A percentile compares a stretch with the other conserved stretches of the same genome.
phyloP scores from a whole-genome alignment of 2,113 vertebrate species.

The Laterallus jamaicensis region DNA sequence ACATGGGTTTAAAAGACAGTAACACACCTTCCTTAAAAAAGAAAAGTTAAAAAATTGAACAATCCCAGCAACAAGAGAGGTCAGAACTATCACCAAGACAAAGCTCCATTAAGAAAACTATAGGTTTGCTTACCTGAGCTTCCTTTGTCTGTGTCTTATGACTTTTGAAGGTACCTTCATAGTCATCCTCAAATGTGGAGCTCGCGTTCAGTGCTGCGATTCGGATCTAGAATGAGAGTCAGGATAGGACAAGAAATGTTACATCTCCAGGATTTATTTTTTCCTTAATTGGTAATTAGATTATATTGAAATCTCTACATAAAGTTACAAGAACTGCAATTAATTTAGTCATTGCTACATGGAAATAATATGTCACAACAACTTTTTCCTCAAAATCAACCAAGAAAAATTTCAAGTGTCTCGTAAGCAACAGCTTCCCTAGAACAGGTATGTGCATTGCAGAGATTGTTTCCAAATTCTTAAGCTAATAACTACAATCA shows the following conservation, averaged over 20 bases:
- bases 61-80: neutral
- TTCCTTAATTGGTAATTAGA: neutral
- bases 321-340: neutral
- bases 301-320: neutral
- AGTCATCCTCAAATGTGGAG: conserved; percentile 87
- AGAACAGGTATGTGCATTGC: neutral
- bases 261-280: neutral
- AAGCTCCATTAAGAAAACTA: neutral
- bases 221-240: conserved; percentile 80
- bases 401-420: neutral
- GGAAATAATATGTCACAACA: neutral
- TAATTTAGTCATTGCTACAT: neutral
- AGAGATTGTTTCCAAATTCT: neutral
- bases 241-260: fast-evolving
- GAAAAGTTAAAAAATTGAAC: neutral
- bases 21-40: neutral
- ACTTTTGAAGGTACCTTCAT: conserved; percentile 86
- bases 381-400: neutral
- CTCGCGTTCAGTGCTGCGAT: conserved; percentile 95
- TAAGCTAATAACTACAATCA: neutral
- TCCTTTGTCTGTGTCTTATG: conserved; percentile 95
- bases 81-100: neutral
- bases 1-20: neutral
- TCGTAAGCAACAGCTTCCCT: neutral
- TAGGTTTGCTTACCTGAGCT: conserved; percentile 82